Evolutionary conservation across 2,113 vertebrate species (phyloP).

Genomic region (Salvelinus alpinus): DNA sequence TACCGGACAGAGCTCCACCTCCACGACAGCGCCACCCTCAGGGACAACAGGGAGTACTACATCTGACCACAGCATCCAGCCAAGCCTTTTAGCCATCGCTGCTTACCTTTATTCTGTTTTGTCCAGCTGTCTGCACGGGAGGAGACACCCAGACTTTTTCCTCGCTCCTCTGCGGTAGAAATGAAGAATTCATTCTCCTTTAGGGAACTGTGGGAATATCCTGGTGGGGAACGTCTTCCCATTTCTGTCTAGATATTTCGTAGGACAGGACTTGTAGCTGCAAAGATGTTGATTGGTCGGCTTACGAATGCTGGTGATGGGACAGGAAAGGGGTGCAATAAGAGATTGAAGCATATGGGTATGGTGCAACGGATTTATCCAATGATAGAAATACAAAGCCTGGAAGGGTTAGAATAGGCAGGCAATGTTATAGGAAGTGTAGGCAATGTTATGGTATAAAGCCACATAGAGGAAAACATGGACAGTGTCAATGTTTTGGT

Average conservation of each 20-base stretch:
- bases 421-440: neutral
- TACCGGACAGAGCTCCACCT: conserved; percentile 91
- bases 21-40: conserved; percentile 79
- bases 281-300: neutral
- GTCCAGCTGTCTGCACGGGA: conserved; percentile 13
- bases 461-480: neutral
- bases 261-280: conserved; percentile 13
- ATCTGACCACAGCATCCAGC: conserved; percentile 82
- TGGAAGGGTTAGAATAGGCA: neutral
- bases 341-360: conserved; percentile 10
- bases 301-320: neutral
- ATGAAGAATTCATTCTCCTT: conserved; percentile 14
- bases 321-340: neutral
- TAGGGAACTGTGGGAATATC: conserved; percentile 15
- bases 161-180: neutral
- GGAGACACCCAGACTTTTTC: neutral
- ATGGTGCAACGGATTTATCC: conserved; percentile 9
- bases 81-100: conserved; percentile 26
- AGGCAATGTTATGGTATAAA: neutral
- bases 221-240: conserved; percentile 3
- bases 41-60: conserved; percentile 95
- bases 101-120: conserved; percentile 26
- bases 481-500: neutral
- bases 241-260: conserved; percentile 48
- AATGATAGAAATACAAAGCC: neutral